phyloP scores from a whole-genome alignment of 2,888 invertebrate species.

The Nomada fabriciana region DNA sequence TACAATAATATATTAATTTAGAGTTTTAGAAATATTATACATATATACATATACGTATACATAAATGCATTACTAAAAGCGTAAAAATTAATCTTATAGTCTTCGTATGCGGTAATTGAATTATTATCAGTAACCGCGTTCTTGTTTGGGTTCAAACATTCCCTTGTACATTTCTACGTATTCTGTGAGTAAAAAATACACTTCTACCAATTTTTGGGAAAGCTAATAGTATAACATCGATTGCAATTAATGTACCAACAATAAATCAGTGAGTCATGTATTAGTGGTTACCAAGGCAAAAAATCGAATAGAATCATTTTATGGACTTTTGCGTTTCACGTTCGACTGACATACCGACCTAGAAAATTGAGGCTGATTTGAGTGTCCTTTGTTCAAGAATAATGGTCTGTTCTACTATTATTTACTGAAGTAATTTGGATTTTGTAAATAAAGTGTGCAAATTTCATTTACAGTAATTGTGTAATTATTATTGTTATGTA shows the following conservation, averaged over 20 bases:
- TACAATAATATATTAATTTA: constrained; percentile 35
- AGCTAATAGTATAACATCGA: neutral
- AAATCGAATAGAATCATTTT: too few species aligned
- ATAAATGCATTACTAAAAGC: neutral
- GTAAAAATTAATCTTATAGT: neutral
- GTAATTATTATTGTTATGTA: too few species aligned
- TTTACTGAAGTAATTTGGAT: too few species aligned
- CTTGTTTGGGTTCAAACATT: constrained; percentile 9
- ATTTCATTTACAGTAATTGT: too few species aligned
- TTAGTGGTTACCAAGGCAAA: neutral
- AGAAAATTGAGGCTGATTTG: too few species aligned
- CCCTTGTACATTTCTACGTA: neutral
- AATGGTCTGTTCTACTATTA: too few species aligned
- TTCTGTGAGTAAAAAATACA: constrained; percentile 16
- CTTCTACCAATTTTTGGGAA: constrained; percentile 17
- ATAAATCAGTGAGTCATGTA: neutral
- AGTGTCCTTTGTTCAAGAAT: too few species aligned
- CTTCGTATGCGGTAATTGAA: neutral
- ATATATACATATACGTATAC: neutral
- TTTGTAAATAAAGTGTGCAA: too few species aligned
- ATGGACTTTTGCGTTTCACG: too few species aligned
- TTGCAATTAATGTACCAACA: neutral
- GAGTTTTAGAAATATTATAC: constrained; percentile 13
- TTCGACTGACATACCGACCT: too few species aligned
- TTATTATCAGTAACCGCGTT: constrained; percentile 1